A percentile compares a stretch with the other conserved stretches of the same genome.
phyloP scores from a whole-genome alignment of 1,140 invertebrate genomes.

The Babylonia areolata region DNA sequence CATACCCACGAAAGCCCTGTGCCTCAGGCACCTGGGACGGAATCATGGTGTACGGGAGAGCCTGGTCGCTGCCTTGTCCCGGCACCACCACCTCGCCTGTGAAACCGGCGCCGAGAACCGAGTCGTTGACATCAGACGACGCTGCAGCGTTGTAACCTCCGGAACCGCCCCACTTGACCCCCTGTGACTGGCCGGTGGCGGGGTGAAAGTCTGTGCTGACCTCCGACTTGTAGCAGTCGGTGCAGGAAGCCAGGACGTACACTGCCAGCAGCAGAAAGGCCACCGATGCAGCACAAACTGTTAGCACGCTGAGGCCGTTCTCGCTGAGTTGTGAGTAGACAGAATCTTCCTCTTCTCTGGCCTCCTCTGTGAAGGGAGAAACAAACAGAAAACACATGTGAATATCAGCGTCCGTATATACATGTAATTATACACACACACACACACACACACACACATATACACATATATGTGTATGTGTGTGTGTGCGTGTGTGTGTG shows the following conservation, averaged over 20 bases:
- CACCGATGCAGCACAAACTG: not conserved
- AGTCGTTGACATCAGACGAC: conserved; percentile 15
- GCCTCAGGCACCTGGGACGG: conserved; percentile 34
- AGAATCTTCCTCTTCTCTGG: not conserved
- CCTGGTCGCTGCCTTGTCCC: not conserved
- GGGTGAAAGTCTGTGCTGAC: conserved; percentile 45
- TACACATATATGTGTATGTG: no score
- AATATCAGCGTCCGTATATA: no score
- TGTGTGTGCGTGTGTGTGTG: no score
- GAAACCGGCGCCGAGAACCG: conserved; percentile 22
- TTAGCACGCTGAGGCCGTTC: not conserved
- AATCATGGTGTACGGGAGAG: conserved; percentile 35
- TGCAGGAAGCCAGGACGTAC: conserved; percentile 33
- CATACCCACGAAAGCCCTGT: conserved; percentile 38
- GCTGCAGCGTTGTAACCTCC: conserved; percentile 20
- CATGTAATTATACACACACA: no score
- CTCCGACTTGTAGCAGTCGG: conserved; percentile 51
- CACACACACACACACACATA: no score
- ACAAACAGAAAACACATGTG: no score
- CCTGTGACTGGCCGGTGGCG: conserved; percentile 26
- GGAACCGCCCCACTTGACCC: conserved; percentile 37
- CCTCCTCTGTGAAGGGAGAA: not conserved
- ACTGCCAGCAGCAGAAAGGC: conserved; percentile 8
- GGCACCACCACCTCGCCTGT: conserved; percentile 32
- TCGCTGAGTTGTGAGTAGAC: not conserved